Conservation (phyloP, 2,113 vertebrate genomes). For the Phalacrocorax brasilianus region DNA sequence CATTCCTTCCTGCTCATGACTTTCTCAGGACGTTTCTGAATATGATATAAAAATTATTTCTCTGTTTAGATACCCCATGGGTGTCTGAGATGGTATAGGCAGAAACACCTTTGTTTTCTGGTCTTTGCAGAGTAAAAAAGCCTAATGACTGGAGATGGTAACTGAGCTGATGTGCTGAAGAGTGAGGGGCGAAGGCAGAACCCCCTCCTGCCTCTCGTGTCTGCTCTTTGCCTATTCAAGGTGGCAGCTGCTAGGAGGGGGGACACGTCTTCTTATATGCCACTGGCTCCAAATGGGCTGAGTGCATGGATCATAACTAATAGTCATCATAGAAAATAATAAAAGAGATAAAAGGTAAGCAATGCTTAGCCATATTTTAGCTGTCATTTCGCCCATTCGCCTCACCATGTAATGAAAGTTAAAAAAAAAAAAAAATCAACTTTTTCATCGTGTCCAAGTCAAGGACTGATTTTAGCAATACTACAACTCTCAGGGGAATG, state of each 20-base stretch:
- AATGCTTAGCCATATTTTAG: fast-evolving
- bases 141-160: not conserved
- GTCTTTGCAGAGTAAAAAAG: not conserved
- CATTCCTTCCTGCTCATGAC: not conserved
- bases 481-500: not conserved
- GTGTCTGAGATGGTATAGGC: not conserved
- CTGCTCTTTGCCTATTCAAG: not conserved
- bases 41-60: fast-evolving
- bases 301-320: not conserved
- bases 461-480: not conserved
- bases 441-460: not conserved
- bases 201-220: not conserved
- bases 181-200: not conserved
- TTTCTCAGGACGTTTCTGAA: not conserved
- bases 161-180: not conserved
- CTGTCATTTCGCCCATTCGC: not conserved
- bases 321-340: not conserved
- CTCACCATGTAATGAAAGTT: not conserved
- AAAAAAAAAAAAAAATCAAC: not conserved
- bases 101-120: not conserved
- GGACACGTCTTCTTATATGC: not conserved
- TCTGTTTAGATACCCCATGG: not conserved
- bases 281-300: not conserved
- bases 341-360: not conserved
- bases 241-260: not conserved